Percentiles rank a stretch among this genome's conserved stretches.
These are phyloP conservation scores for Mico argentatus DNA, from an alignment of 2,797 vertebrate species.

Conservation along the genomic window DNA sequence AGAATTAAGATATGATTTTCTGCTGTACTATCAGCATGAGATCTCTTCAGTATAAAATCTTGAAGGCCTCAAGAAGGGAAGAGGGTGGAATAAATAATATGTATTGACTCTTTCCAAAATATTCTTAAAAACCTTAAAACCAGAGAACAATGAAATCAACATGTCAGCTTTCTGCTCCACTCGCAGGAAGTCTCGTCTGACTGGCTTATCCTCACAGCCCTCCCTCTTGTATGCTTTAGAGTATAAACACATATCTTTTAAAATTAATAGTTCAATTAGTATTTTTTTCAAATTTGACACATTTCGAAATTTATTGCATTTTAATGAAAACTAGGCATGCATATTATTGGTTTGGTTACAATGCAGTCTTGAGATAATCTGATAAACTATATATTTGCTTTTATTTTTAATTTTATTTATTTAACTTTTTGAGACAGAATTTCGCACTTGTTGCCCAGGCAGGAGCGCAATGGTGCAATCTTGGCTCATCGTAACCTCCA, in stretches of 20 bases:
- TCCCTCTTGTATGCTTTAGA: not conserved
- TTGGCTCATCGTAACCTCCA: not conserved
- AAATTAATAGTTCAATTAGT: not conserved
- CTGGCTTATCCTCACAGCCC: not conserved
- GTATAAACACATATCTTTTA: not conserved
- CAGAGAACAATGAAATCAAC: not conserved
- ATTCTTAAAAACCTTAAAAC: not conserved
- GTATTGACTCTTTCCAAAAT: not conserved
- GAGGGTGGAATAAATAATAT: not conserved
- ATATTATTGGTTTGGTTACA: not conserved
- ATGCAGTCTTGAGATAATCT: not conserved
- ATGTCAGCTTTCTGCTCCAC: not conserved
- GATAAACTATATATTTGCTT: not conserved
- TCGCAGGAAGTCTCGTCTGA: not conserved
- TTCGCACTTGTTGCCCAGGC: not conserved
- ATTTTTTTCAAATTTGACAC: not conserved
- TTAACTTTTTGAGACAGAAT: not conserved
- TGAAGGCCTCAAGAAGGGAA: not conserved
- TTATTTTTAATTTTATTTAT: not conserved
- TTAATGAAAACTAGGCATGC: not conserved
- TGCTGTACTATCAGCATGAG: conserved; percentile 1
- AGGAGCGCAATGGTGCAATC: not conserved
- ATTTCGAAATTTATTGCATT: not conserved
- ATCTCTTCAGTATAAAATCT: not conserved
- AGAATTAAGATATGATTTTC: not conserved